Conservation (phyloP, 2,113 vertebrate genomes). For the Danionella cerebrum region DNA sequence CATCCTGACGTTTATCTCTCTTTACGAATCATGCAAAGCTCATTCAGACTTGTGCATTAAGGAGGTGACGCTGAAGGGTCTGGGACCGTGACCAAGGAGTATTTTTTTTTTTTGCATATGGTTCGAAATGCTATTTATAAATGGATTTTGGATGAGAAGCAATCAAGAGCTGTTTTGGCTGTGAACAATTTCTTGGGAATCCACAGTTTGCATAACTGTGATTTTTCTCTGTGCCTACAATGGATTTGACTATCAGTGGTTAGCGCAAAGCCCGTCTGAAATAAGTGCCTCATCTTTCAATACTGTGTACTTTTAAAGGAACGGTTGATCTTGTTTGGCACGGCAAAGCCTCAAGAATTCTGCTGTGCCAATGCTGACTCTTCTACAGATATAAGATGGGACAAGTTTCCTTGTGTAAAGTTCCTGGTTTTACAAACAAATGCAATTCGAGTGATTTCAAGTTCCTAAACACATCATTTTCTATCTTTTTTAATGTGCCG, state of each 20-base stretch:
- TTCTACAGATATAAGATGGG: too few species aligned
- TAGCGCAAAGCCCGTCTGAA: neutral
- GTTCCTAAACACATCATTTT: neutral
- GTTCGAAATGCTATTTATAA: neutral
- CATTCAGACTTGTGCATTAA: slow-evolving; percentile 8
- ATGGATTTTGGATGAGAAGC: neutral
- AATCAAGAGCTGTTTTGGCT: slow-evolving; percentile 14
- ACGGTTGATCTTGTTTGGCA: too few species aligned
- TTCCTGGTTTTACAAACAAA: slow-evolving; percentile 18
- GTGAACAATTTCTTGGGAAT: slow-evolving; percentile 11
- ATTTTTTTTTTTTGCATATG: neutral
- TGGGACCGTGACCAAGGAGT: neutral
- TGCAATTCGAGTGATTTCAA: slow-evolving; percentile 12
- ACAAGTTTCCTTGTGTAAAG: slow-evolving; percentile 19
- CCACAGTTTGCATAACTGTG: neutral
- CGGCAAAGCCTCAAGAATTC: too few species aligned
- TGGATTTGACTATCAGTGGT: slow-evolving; percentile 18
- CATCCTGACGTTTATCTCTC: slow-evolving; percentile 17
- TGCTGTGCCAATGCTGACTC: too few species aligned
- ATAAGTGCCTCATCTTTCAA: slow-evolving; percentile 39
- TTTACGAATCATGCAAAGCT: slow-evolving; percentile 3
- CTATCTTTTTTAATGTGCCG: slow-evolving; percentile 3
- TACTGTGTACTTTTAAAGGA: slow-evolving; percentile 26
- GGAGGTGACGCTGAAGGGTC: neutral
- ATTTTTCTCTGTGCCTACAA: neutral